Base-by-base conservation (phyloP, 2,888 invertebrate genomes). In the Heliconius erato region DNA sequence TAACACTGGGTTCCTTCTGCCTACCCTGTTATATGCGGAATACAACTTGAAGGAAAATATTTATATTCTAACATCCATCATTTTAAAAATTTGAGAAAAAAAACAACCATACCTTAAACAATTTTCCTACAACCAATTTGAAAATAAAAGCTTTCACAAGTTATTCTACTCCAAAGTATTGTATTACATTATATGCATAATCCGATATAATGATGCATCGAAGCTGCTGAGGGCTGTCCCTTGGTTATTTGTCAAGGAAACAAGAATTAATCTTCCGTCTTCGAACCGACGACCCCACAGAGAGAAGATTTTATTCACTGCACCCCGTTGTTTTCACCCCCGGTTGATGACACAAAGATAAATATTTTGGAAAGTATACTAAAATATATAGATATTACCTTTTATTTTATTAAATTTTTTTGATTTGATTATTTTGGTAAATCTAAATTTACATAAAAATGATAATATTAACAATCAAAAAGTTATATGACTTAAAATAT, bases 241-340 rank as follows among this genome's bases (percentile, higher is more conserved):
- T 90, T 89, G 87, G 88, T 90, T 91, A 91, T 91, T 92, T 91
- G 91, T 90, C 87, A 88, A 88, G 88, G 89, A 88, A 89, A 90
- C 90, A 88, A 91, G 95, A 94, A 95, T 95, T 95, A 95, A 95
- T 95, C 95, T 95, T 95, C 91, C 90, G 92, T 93, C 91, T 88
- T 86, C 87, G 88, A 88, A 88, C 88, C 87, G 87, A 86, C 90
- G 91, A 91, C 94, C 95, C 94, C 93, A 40, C 89, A 91, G 91
- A 92, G 93, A 91, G 93, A 92, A 92, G 92, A 91, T 92, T 94
- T 93, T 90, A 90, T 90, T 91, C 91, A 89, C 86, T 86, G 86
- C 88, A 84, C 88, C 88, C 89, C 88, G 89, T 86, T 87, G 87
- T 87, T 87, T 84, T 84, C 85, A 89, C 89, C 88, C 87, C 81